These are phyloP conservation scores for Andrena haemorrhoa DNA, from an alignment of 2,888 invertebrate species.

Conservation along the genomic window DNA sequence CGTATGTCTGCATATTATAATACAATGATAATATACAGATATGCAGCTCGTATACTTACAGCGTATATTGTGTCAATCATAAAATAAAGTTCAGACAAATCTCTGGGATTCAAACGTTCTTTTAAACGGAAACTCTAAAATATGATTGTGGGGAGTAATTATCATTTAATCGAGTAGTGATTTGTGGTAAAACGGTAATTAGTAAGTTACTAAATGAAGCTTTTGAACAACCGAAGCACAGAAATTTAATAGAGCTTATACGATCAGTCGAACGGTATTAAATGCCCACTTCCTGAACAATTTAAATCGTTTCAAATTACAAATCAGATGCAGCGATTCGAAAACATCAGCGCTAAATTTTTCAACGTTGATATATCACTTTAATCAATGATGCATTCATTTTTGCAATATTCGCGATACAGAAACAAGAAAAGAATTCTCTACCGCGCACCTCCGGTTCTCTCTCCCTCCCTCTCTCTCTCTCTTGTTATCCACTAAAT, in stretches of 20 bases:
- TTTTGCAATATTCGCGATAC: slow-evolving; percentile 42
- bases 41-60: slow-evolving; percentile 51
- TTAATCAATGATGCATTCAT: slow-evolving; percentile 50
- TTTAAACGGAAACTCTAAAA: slow-evolving; percentile 40
- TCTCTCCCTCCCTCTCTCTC: slow-evolving; percentile 17
- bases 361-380: slow-evolving; percentile 57
- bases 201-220: slow-evolving; percentile 35
- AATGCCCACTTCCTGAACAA: slow-evolving; percentile 22
- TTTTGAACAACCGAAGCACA: slow-evolving; percentile 30
- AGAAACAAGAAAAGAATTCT: slow-evolving; percentile 45
- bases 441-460: slow-evolving; percentile 19
- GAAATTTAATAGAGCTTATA: slow-evolving; percentile 41
- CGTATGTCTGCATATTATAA: slow-evolving; percentile 56
- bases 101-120: slow-evolving; percentile 43
- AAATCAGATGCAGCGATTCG: slow-evolving; percentile 35
- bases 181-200: slow-evolving; percentile 24
- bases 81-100: slow-evolving; percentile 56
- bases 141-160: slow-evolving; percentile 18
- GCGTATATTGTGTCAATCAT: slow-evolving; percentile 43
- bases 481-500: slow-evolving; percentile 22
- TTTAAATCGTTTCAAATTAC: slow-evolving; percentile 34
- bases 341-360: slow-evolving; percentile 47
- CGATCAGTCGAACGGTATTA: slow-evolving; percentile 19
- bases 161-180: slow-evolving; percentile 31
- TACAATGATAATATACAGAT: slow-evolving; percentile 57